Percentiles rank a stretch among this genome's conserved stretches.
phyloP scores from a whole-genome alignment of 2,888 invertebrate genomes.

The Cerastis leucographa region DNA sequence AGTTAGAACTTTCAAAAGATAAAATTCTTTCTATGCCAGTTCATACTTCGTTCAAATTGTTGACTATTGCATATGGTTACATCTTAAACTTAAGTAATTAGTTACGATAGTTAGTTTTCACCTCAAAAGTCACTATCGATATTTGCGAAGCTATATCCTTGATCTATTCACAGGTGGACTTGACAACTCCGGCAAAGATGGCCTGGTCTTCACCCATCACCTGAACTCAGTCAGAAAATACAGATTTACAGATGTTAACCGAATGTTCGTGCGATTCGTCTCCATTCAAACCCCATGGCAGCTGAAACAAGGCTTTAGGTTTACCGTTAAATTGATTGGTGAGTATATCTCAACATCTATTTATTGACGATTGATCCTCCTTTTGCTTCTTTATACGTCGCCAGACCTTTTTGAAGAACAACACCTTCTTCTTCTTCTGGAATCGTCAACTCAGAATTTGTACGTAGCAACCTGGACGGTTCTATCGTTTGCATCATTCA shows the following conservation, averaged over 20 bases:
- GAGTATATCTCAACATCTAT: slow-evolving; percentile 63
- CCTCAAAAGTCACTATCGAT: not conserved
- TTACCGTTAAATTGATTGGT: slow-evolving; percentile 82
- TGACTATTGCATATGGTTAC: no score
- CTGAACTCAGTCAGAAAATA: slow-evolving; percentile 75
- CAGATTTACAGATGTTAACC: slow-evolving; percentile 81
- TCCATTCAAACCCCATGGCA: slow-evolving; percentile 68
- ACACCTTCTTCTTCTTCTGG: not conserved
- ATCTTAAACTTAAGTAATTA: no score
- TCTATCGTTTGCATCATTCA: not conserved
- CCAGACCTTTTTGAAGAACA: no score
- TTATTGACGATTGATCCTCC: not conserved
- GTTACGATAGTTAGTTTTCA: not conserved
- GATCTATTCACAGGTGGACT: slow-evolving; percentile 74
- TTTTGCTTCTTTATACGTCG: not conserved
- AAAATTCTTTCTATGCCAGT: no score
- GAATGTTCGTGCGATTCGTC: slow-evolving; percentile 82
- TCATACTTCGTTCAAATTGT: no score
- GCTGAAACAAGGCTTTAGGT: slow-evolving; percentile 76
- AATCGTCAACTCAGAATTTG: not conserved
- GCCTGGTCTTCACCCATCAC: slow-evolving; percentile 81
- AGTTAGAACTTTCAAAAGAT: no score
- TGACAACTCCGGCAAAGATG: slow-evolving; percentile 76
- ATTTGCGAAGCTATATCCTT: not conserved
- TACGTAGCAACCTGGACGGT: not conserved